A percentile compares a stretch with the other conserved stretches of the same genome.
Evolutionary conservation across 2,888 invertebrate species (phyloP).

Genomic region (Colletes collaris): DNA sequence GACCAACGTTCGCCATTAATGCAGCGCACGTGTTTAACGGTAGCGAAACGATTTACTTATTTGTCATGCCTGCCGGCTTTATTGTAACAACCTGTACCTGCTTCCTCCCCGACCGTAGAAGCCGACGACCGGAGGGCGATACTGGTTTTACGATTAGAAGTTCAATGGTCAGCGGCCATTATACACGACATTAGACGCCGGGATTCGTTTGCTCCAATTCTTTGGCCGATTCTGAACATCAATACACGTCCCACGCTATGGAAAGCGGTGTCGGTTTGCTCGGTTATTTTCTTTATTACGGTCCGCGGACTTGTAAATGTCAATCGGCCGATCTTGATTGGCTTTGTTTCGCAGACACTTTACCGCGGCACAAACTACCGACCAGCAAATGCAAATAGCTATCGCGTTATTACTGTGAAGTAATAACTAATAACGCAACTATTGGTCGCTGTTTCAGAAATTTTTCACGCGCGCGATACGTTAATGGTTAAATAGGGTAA

Average conservation of each 20-base stretch:
- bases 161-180: constrained; percentile 65
- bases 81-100: constrained; percentile 55
- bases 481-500: background rate
- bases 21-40: constrained; percentile 51
- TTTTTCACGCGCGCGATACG: background rate
- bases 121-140: constrained; percentile 38
- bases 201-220: constrained; percentile 56
- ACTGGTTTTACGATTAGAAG: constrained; percentile 59
- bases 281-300: constrained; percentile 52
- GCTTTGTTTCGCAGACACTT: constrained; percentile 26
- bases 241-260: constrained; percentile 47
- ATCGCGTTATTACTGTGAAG: constrained; percentile 9
- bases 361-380: background rate
- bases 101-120: constrained; percentile 10
- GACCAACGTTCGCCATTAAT: constrained; percentile 34
- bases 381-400: constrained; percentile 13
- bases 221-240: constrained; percentile 1
- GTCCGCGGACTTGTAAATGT: constrained; percentile 49
- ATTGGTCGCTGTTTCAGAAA: constrained; percentile 15
- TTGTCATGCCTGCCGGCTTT: constrained; percentile 60
- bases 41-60: constrained; percentile 60
- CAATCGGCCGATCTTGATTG: constrained; percentile 42
- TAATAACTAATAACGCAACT: constrained; percentile 1
- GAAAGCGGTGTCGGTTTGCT: constrained; percentile 37
- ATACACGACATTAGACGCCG: constrained; percentile 33